Base-by-base conservation (phyloP, 2,113 vertebrate species). In the Otis tarda region DNA sequence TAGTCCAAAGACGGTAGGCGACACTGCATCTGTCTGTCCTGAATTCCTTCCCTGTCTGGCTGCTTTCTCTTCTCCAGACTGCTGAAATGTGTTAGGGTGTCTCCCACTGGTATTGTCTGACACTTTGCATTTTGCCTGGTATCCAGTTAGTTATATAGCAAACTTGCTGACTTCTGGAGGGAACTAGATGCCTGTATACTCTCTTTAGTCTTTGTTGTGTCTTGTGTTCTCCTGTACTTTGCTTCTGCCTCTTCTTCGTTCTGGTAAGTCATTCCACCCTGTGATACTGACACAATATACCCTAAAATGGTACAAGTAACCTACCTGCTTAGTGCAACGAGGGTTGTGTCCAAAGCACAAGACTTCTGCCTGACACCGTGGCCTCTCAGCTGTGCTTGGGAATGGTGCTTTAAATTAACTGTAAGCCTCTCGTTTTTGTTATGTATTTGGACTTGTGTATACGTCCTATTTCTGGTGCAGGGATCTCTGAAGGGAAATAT, bases 51-150 rank as follows among this genome's bases (percentile, higher is more conserved):
- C 53, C 74, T 81, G 83, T 63, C 86, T 74, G 41, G 83, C 93
- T 94, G 64, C 53, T 43, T 57, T 71, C 39, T 79, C 49, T 87
- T 89, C 59, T 81, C 35, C 80, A 87, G 77, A 39, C 73, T 78
- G 80, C 47, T 91, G 68, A 55, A 89, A 83, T 13, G 41, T 56
- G 15, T 80, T 47, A 16, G 22, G 67, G 60, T 92, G 21, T 94
- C 61, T 96, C 94, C 71, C 85, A 70, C 68, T 59, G 93, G 73
- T 50, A 63, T 70, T 67, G 89, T 86, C 95, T 95, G 92, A 73
- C 84, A 90, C 94, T 77, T 87, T 68, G 60, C 33, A 6, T 84
- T 85, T 93, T 93, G 74, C 61, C 43, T 75, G 69, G 7, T 85
- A 47, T 76, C 49, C 68, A 27, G 30, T 71, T 85, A 56, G 82